These are phyloP conservation scores for Ascaphus truei DNA, from an alignment of 2,113 vertebrate species.

Conservation along the genomic window DNA sequence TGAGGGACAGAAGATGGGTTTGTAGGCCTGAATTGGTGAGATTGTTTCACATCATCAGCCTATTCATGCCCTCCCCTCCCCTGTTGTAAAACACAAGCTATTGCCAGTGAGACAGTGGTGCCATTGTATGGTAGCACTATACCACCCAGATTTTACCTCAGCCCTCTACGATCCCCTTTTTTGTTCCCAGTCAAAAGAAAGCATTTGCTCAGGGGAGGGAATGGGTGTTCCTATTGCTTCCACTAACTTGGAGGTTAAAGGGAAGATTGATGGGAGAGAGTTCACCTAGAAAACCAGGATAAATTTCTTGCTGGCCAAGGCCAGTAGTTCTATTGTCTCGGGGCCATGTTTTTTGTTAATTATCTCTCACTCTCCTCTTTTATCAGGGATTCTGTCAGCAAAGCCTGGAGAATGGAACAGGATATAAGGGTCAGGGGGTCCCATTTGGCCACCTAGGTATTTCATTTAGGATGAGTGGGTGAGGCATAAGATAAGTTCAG, in stretches of 20 bases:
- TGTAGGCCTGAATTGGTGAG: conserved; percentile 84
- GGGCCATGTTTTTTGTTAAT: conserved; percentile 92
- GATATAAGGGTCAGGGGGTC: conserved; percentile 91
- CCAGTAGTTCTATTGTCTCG: conserved; percentile 81
- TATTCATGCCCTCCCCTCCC: conserved; percentile 88
- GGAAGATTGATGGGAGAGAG: conserved; percentile 98
- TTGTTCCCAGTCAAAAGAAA: conserved; percentile 69
- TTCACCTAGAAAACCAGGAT: conserved; percentile 90
- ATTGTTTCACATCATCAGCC: conserved; percentile 87
- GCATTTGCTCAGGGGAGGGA: conserved; percentile 75
- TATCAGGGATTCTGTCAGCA: conserved; percentile 78
- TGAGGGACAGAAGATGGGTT: conserved; percentile 77
- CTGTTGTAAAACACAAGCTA: conserved; percentile 96
- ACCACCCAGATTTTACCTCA: conserved; percentile 94
- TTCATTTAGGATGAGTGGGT: conserved; percentile 54
- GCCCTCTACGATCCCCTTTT: conserved; percentile 52
- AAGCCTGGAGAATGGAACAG: conserved; percentile 84
- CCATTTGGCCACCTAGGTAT: conserved; percentile 90
- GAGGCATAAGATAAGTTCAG: background rate
- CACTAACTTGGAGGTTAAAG: conserved; percentile 85
- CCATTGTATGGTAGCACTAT: conserved; percentile 84
- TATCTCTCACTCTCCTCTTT: conserved; percentile 95
- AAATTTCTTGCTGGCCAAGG: conserved; percentile 75
- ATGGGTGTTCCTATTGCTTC: conserved; percentile 77
- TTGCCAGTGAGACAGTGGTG: conserved; percentile 75